Base-by-base conservation (phyloP, 1,140 invertebrate species). In the Nasonia vitripennis region DNA sequence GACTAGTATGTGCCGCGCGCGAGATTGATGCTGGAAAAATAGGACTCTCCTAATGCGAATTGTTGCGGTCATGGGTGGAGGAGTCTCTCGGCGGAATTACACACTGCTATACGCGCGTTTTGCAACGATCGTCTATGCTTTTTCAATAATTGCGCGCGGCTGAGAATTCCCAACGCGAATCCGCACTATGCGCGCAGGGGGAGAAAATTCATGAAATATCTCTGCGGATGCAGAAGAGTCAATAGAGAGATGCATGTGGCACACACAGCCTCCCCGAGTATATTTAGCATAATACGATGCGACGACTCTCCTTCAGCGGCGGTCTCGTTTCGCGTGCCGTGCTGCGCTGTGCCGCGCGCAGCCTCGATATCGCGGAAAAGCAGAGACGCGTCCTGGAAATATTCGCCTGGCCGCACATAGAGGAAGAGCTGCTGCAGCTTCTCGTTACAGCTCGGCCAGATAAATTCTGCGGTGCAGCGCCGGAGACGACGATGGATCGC, bases 211-310 rank as follows among this genome's bases (percentile, higher is more conserved):
- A 41, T 51, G 20, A 55, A 71, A 45, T 23, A n/a, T 34, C 34
- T 41, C 37, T 27, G 27, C 27, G 27, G 27, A 27, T 27, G 27
- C 27, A 27, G 27, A 11, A 55, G 17, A 62, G 55, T 62, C 55
- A 62, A 79, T 80, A 80, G 68, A 81, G 10, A 51, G 45, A 51
- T 41, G 78, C 68, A 27, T 6, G 37, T 20, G 41, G 27, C 6
- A n/a, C 20, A 62, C 20, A n/a, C 20, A 51, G 48, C 12, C 34
- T 68, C 62, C 11, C 2, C 1, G 31, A 17, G 80, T 45, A 20
- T 78, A 78, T 84, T 84, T 84, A 78, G 67, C 83, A 78, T 84
- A 84, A 84, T 78, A 45, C 41, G 55, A 83, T 7, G 73, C 37
- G 81, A 83, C 81, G 48, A 17, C 37, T 41, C 74, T 75, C 34